These are phyloP conservation scores for Camponotus fellah DNA, from an alignment of 2,888 invertebrate genomes.

Conservation along the genomic window DNA sequence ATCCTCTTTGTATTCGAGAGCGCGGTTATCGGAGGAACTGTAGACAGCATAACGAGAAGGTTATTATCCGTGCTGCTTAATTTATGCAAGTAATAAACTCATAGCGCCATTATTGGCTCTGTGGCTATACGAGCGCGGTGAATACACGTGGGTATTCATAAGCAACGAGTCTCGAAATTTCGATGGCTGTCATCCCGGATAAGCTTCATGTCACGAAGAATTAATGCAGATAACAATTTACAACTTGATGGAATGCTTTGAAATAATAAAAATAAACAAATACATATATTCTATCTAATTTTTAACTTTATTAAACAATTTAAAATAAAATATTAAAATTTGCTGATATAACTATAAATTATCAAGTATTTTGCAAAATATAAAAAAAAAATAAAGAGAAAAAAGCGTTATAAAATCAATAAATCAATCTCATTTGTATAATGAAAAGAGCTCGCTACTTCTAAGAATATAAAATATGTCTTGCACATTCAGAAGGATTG, in stretches of 20 bases:
- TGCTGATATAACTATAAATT: background rate
- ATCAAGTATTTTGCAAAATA: background rate
- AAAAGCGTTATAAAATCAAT: background rate
- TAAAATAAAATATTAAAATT: background rate
- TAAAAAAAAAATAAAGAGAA: background rate
- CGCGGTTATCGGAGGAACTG: conserved; percentile 53
- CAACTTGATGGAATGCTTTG: background rate
- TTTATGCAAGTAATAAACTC: conserved; percentile 57
- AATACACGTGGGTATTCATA: conserved; percentile 47
- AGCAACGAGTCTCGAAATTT: conserved; percentile 54
- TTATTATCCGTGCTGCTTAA: conserved; percentile 54
- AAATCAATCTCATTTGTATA: background rate
- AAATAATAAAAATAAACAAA: background rate
- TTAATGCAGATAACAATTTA: conserved; percentile 15
- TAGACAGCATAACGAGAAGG: conserved; percentile 57
- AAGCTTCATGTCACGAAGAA: conserved; percentile 6
- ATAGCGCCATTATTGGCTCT: conserved; percentile 51
- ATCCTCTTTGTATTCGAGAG: conserved; percentile 53
- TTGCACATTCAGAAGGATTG: background rate
- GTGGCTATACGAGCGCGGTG: conserved; percentile 43
- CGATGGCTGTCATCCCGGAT: conserved; percentile 5
- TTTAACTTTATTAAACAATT: background rate
- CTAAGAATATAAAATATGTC: background rate
- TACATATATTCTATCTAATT: background rate
- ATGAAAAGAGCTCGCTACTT: background rate